Evolutionary conservation across 2,888 invertebrate genomes (phyloP), one percentile per base, ranked within the genome.

Genomic region (Pasiphila rectangulata): DNA sequence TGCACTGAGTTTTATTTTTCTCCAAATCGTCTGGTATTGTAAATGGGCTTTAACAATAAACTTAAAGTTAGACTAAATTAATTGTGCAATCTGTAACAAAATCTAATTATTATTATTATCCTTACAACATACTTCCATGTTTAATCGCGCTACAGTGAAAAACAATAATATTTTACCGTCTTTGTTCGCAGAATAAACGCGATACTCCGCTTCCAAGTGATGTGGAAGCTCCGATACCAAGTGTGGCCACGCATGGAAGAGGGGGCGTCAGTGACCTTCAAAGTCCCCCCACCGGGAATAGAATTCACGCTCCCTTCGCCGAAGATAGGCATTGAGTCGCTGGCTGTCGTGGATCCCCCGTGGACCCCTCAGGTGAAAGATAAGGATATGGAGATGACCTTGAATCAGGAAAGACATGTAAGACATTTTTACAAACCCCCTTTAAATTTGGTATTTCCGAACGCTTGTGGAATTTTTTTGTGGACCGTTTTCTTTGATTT

Each of bases 191-290:
- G 89, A 70, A 89, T 89, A 54, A 89, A 89, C 57, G 89, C 88
- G 3, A 89, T 89, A 47, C 67, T 89, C 30, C 72, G 96, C 51
- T 98, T 97, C 82, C 95, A 98, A 91, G 95, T 96, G 1, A 90
- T 99, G 57, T 99, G 99, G 99, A 96, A 97, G 71, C 93, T 97
- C 59, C 92, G 99, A 1, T 98, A 97, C 75, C 99, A 99, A 90
- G 98, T 98, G 0, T 99, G 99, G 99, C 97, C 98, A 0, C 92
- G 99, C 47, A 98, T 99, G 98, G 99, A 99, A 79, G 99, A 99
- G 69, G 95, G 96, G 4, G 99, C 99, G 0, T 97, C 98, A 46
- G 84, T 96, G 50, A 94, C 96, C 0, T 99, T 99, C 79, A 99
- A 99, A 90, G 98, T 99, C 1, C 98, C 99, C 0, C 99, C 99